Conservation (phyloP, 2,888 invertebrate genomes). For the Pandemis cinnamomeana region DNA sequence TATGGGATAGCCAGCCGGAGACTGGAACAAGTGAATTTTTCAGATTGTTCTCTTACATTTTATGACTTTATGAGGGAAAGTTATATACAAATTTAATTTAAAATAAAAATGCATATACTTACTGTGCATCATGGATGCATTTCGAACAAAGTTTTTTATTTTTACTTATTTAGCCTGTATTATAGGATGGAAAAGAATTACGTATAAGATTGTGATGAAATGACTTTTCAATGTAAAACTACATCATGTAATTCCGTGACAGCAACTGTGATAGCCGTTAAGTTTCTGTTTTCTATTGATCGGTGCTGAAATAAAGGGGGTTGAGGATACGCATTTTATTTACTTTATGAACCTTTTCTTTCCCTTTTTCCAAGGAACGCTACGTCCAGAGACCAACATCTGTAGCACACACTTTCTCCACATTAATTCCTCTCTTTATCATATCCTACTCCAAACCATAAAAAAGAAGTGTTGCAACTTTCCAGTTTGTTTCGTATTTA, state of each 20-base stretch:
- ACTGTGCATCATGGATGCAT: background rate
- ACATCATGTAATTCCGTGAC: slow-evolving; percentile 42
- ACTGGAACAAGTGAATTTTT: background rate
- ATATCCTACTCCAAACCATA: background rate
- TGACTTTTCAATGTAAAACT: slow-evolving; percentile 1
- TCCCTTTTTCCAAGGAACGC: background rate
- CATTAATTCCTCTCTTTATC: background rate
- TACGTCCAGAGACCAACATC: background rate
- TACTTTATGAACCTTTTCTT: slow-evolving; percentile 17
- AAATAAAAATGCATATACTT: background rate
- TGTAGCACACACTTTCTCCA: background rate
- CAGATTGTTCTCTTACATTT: background rate
- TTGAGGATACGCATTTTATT: slow-evolving; percentile 62
- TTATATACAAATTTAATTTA: background rate
- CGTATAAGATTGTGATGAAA: background rate
- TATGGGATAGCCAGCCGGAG: slow-evolving; percentile 3
- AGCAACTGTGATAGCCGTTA: slow-evolving; percentile 77
- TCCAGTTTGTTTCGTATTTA: slow-evolving; percentile 16
- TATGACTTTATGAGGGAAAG: background rate
- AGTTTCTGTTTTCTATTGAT: slow-evolving; percentile 63
- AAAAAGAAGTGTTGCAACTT: background rate
- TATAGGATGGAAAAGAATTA: background rate
- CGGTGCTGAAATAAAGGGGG: slow-evolving; percentile 77
- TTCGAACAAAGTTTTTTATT: slow-evolving; percentile 5
- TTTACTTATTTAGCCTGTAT: background rate